Evolutionary conservation across 2,113 vertebrate species (phyloP), one percentile per base, ranked within the genome.

Genomic region (Vidua macroura): DNA sequence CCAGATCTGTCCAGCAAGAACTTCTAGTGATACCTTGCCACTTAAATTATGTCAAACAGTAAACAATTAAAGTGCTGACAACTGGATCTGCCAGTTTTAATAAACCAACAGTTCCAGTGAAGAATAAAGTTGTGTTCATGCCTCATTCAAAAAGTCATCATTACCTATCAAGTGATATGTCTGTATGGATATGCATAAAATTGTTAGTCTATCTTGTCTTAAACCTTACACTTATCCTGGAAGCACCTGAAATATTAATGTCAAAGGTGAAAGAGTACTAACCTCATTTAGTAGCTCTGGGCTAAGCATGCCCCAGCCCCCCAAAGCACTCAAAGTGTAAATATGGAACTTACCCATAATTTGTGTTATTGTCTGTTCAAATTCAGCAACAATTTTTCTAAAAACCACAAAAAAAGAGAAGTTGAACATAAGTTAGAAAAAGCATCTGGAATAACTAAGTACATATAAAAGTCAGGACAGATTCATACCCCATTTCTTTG

Each of bases 301-400:
- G 13, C 9, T 73, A 80, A 94, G 31, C 23, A 51, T 3, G 13
- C 4, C 21, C 16, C 49, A 84, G 8, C 2, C 13, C 6, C 22
- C 0, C 13, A 31, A 88, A 24, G 16, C 27, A 68, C 33, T 63
- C 27, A 5, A 53, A 86, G 28, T 5, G 2, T 66, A 83, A 74
- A 70, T n/a, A 55, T 1, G 22, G 43, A 74, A 96, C 97, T 97
- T 82, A 99, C 99, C 98, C 91, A 98, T 97, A 41, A 98, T 97
- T 79, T 99, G 98, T 64, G 97, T 97, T 74, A 98, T 97, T 19
- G 98, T 93, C 8, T 93, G 95, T 94, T 99, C 99, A 96, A 98
- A 99, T 49, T 98, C 98, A 1, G 97, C 97, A 95, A 99, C 96
- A 86, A 99, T 98, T 97, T 98, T 98, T 87, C 99, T 99, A 92